phyloP scores from a whole-genome alignment of 37 sponge, comb jelly and placozoan species.

The Ianthella basta region DNA sequence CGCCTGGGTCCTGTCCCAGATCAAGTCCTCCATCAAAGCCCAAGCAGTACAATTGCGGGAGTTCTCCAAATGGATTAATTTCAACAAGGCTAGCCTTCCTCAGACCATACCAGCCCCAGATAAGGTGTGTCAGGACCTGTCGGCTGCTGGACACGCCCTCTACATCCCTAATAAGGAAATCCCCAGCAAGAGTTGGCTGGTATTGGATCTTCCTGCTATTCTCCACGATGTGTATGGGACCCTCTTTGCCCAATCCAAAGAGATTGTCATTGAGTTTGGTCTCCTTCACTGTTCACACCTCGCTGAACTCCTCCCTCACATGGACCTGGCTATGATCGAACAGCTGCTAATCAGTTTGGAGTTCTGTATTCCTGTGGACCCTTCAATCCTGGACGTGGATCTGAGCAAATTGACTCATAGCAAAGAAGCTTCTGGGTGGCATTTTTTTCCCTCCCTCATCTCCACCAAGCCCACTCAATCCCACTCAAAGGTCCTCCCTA shows the following conservation, averaged over 20 bases:
- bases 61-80: background rate
- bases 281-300: background rate
- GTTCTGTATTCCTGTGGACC: conserved; percentile 21
- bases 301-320: background rate
- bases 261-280: conserved; percentile 23
- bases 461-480: background rate
- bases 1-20: no score
- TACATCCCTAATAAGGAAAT: background rate
- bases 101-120: background rate
- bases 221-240: conserved; percentile 33
- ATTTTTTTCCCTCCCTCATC: conserved; percentile 4
- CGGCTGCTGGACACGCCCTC: conserved; percentile 16
- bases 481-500: no score
- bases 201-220: background rate
- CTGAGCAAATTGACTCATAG: background rate
- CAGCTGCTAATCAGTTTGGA: conserved; percentile 25
- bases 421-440: background rate
- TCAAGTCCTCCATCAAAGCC: no score
- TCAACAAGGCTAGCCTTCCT: background rate
- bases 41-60: background rate
- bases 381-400: background rate
- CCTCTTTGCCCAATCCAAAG: background rate
- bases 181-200: conserved; percentile 11
- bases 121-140: conserved; percentile 18
- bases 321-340: background rate